Evolutionary conservation across 2,113 vertebrate genomes (phyloP).

Genomic region (Stictonetta naevosa): DNA sequence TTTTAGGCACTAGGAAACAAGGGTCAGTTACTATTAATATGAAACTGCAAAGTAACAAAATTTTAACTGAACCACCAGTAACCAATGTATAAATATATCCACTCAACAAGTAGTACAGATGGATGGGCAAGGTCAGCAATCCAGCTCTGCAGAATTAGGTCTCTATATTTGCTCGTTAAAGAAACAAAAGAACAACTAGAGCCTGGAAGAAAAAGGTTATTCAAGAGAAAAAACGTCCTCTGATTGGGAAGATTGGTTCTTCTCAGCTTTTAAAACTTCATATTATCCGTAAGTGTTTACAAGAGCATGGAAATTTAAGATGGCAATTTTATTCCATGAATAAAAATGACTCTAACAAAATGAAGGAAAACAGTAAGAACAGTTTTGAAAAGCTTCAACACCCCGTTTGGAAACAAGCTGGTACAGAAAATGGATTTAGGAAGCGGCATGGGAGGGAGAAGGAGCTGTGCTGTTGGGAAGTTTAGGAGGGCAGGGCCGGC

Average conservation of each 20-base stretch:
- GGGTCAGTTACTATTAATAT: conserved; percentile 11
- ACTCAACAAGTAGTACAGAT: neutral
- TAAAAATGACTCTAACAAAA: neutral
- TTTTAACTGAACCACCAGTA: neutral
- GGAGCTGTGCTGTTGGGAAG: neutral
- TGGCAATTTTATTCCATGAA: neutral
- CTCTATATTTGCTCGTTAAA: neutral
- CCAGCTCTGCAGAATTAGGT: neutral
- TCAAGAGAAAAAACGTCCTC: neutral
- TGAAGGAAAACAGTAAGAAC: neutral
- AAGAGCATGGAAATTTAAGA: neutral
- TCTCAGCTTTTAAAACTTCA: neutral
- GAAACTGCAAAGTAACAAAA: neutral
- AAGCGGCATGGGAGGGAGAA: neutral
- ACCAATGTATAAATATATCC: neutral
- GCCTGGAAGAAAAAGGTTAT: neutral
- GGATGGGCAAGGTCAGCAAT: neutral
- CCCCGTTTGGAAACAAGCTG: neutral
- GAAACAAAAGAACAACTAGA: neutral
- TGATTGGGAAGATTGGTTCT: neutral
- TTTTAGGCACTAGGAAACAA: conserved; percentile 12
- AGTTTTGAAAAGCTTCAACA: neutral
- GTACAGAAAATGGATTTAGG: neutral
- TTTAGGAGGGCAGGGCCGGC: neutral
- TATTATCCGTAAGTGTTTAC: neutral